phyloP scores from a whole-genome alignment of 2,113 vertebrate genomes.

The Ceyx margarethae region DNA sequence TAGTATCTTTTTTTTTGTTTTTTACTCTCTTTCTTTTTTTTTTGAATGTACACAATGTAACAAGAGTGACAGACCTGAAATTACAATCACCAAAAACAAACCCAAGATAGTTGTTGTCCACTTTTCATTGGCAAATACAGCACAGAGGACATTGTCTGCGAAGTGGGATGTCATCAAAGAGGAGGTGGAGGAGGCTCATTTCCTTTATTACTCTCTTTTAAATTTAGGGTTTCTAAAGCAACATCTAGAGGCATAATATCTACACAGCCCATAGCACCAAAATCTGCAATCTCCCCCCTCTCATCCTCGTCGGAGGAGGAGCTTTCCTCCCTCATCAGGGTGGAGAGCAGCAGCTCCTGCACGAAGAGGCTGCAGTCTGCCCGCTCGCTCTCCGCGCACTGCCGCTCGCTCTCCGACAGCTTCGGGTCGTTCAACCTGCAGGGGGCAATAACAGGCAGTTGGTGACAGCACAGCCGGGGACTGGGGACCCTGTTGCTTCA shows the following conservation, averaged over 20 bases:
- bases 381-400: constrained; percentile 90
- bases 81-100: constrained; percentile 98
- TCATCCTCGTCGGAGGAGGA: constrained; percentile 98
- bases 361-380: constrained; percentile 97
- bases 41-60: constrained; percentile 98
- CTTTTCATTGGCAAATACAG: constrained; percentile 99
- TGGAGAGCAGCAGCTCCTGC: constrained; percentile 97
- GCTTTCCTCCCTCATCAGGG: constrained; percentile 95
- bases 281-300: constrained; percentile 93
- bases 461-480: neutral
- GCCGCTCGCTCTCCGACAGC: constrained; percentile 94
- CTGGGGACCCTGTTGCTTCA: neutral
- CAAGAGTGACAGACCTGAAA: constrained; percentile 99
- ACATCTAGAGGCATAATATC: constrained; percentile 99
- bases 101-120: constrained; percentile 90
- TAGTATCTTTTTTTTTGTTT: constrained; percentile 79
- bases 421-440: constrained; percentile 95
- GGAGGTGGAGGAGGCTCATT: constrained; percentile 98
- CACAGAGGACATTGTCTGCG: constrained; percentile 99
- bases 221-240: constrained; percentile 98
- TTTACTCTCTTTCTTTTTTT: constrained; percentile 81
- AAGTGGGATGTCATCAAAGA: constrained; percentile 97
- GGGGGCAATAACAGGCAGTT: neutral
- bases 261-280: constrained; percentile 99
- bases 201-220: constrained; percentile 94